A percentile compares a stretch with the other conserved stretches of the same genome.
Evolutionary conservation across 2,888 invertebrate genomes (phyloP).

Genomic region (Drosophila crucigera): DNA sequence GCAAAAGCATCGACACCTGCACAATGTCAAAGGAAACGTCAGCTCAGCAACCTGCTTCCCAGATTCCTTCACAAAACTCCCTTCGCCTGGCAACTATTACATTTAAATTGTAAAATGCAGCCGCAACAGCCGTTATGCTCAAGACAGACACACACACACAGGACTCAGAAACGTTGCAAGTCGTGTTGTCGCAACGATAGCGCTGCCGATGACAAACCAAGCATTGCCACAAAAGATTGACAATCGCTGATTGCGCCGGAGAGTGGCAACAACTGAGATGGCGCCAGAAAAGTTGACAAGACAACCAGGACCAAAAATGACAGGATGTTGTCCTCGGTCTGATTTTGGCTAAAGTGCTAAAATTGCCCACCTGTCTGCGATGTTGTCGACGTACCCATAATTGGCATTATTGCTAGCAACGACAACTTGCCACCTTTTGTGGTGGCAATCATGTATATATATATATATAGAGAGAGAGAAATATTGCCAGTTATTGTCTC

Average conservation of each 20-base stretch:
- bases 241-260: conserved; percentile 72
- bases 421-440: conserved; percentile 56
- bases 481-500: background rate
- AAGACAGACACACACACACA: too few species aligned
- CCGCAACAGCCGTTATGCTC: conserved; percentile 30
- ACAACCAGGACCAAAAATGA: conserved; percentile 3
- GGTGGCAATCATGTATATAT: conserved; percentile 13
- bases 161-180: conserved; percentile 15
- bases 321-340: conserved; percentile 59
- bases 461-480: background rate
- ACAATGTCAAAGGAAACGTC: conserved; percentile 15
- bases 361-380: conserved; percentile 20
- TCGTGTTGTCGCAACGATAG: conserved; percentile 31
- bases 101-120: conserved; percentile 55
- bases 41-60: background rate
- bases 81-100: conserved; percentile 2
- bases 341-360: conserved; percentile 42
- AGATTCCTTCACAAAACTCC: background rate
- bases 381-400: conserved; percentile 46
- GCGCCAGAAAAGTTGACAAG: conserved; percentile 35
- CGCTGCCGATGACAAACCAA: conserved; percentile 56
- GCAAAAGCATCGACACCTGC: conserved; percentile 33
- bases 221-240: conserved; percentile 77
- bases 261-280: conserved; percentile 47
- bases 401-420: conserved; percentile 69